A percentile compares a stretch with the other conserved stretches of the same genome.
Conservation (phyloP, 2,797 vertebrate species). For the Coranthus polyacanthus region DNA sequence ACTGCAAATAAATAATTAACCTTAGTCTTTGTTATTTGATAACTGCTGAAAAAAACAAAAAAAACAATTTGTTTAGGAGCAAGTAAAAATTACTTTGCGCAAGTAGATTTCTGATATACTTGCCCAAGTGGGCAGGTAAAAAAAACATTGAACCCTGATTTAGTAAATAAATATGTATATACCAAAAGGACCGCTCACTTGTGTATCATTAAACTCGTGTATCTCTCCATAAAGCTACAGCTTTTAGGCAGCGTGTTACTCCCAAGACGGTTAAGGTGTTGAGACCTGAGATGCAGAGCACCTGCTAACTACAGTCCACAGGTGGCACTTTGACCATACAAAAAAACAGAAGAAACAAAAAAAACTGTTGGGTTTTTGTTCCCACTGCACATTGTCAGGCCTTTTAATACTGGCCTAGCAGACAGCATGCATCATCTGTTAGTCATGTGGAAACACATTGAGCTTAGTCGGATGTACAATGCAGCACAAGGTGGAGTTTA, state of each 20-base stretch:
- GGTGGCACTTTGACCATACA: constrained; percentile 65
- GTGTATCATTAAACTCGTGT: constrained; percentile 6
- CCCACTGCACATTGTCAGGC: constrained; percentile 65
- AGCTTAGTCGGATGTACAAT: constrained; percentile 67
- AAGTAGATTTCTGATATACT: no score
- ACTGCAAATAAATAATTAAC: no score
- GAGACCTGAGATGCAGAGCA: constrained; percentile 68
- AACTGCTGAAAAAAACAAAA: no score
- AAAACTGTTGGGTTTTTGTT: constrained; percentile 45
- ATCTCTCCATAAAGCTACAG: neutral
- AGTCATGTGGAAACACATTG: constrained; percentile 82
- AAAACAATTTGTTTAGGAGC: no score
- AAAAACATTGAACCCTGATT: no score
- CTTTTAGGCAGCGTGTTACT: constrained; percentile 15
- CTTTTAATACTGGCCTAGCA: constrained; percentile 63
- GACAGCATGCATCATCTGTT: constrained; percentile 77
- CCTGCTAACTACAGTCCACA: constrained; percentile 72
- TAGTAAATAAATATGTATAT: no score
- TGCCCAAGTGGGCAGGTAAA: no score
- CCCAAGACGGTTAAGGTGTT: constrained; percentile 53
- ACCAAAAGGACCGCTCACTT: neutral
- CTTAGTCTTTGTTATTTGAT: no score
- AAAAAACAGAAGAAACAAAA: constrained; percentile 20
- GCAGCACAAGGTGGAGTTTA: constrained; percentile 72
- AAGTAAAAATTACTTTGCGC: no score